phyloP scores from a whole-genome alignment of 2,113 vertebrate genomes.

The Sprattus sprattus region DNA sequence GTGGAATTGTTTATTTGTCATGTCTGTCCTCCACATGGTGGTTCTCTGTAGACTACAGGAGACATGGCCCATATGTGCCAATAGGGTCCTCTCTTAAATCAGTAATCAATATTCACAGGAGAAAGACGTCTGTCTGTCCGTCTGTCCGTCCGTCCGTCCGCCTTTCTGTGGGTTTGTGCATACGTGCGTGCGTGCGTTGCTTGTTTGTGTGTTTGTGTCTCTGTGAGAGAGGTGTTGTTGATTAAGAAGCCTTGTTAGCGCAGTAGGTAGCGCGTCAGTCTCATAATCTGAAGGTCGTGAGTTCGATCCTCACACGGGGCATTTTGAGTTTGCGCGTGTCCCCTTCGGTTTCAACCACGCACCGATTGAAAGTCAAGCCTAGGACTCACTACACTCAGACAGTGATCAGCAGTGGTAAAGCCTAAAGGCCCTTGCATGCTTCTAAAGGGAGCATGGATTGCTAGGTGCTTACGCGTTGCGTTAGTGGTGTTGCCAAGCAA shows the following conservation, averaged over 20 bases:
- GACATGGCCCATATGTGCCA: not conserved
- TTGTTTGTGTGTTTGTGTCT: not conserved
- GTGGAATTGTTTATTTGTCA: no score
- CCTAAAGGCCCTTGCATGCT: no score
- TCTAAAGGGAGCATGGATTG: no score
- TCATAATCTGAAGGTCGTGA: not conserved
- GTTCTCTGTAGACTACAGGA: no score
- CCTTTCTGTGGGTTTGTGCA: no score
- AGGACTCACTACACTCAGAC: no score
- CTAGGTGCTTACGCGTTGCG: no score
- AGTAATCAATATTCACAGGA: not conserved
- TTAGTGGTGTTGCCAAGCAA: no score
- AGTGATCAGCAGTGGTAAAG: no score
- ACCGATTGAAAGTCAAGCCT: not conserved
- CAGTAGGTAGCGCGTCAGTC: not conserved
- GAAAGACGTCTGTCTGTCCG: not conserved
- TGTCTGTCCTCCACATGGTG: not conserved
- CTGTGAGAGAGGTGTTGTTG: no score
- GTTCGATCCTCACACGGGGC: not conserved
- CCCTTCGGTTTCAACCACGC: not conserved
- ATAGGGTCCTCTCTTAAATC: not conserved
- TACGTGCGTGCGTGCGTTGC: not conserved
- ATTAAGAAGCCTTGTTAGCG: no score
- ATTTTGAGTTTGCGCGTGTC: not conserved
- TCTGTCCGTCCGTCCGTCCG: no score